Evolutionary conservation across 2,888 invertebrate genomes (phyloP).

Genomic region (Sinopyrophorus schimmeli): DNA sequence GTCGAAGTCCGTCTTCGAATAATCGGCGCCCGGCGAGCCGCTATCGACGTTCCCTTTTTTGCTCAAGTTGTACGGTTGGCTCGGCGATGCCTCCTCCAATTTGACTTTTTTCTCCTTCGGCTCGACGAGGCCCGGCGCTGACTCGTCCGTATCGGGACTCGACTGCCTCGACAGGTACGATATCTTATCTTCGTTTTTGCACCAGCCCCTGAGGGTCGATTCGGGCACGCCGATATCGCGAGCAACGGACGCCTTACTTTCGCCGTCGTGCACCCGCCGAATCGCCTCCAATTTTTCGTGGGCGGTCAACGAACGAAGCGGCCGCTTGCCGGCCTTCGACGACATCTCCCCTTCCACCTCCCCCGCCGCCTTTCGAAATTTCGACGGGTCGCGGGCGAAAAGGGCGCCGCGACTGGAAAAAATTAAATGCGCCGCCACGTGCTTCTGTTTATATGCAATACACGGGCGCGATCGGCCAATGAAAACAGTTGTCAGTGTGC

Average conservation of each 20-base stretch:
- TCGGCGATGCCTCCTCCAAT: constrained; percentile 42
- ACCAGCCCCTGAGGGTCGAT: constrained; percentile 85
- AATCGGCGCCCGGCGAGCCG: constrained; percentile 30
- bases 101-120: constrained; percentile 40
- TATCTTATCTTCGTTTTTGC: constrained; percentile 81
- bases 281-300: constrained; percentile 81
- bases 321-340: constrained; percentile 74
- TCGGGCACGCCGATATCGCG: constrained; percentile 85
- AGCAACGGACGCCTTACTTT: constrained; percentile 84
- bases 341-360: too few species aligned
- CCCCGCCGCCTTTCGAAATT: constrained; percentile 41
- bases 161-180: constrained; percentile 71
- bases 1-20: constrained; percentile 18
- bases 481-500: constrained; percentile 44
- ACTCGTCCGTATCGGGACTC: constrained; percentile 70
- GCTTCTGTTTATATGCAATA: constrained; percentile 42
- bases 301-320: constrained; percentile 75
- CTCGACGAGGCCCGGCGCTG: constrained; percentile 54
- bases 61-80: constrained; percentile 49
- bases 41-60: constrained; percentile 36
- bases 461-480: constrained; percentile 42
- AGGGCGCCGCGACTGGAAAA: constrained; percentile 15
- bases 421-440: constrained; percentile 42
- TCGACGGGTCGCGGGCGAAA: constrained; percentile 42
- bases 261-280: constrained; percentile 80